Conservation (phyloP, 2,113 vertebrate genomes). For the Micronisus gabar region DNA sequence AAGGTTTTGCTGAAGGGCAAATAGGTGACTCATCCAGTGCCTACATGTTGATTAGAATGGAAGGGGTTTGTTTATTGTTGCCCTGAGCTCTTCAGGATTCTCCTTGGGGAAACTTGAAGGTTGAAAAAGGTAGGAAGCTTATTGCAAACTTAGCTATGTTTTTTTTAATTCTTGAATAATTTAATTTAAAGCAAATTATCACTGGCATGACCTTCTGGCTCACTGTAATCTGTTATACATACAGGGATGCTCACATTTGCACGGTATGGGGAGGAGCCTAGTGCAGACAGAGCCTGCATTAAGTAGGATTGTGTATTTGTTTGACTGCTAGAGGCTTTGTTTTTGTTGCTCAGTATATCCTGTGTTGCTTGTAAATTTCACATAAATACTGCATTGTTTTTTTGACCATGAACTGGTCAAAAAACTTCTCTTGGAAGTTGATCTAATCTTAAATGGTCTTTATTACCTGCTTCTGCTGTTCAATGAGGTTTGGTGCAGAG, state of each 20-base stretch:
- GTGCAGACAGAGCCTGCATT: background rate
- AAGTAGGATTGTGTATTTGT: background rate
- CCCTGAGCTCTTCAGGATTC: background rate
- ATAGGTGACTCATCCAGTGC: background rate
- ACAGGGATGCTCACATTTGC: background rate
- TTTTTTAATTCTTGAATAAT: background rate
- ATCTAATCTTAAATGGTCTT: background rate
- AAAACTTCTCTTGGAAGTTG: background rate
- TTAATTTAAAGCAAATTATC: background rate
- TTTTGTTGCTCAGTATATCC: background rate
- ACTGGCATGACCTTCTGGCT: background rate
- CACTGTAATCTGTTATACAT: background rate
- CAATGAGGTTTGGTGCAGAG: background rate
- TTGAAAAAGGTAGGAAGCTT: background rate
- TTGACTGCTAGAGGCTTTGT: background rate
- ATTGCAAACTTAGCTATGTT: background rate
- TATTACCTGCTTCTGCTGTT: background rate
- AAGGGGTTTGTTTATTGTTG: background rate
- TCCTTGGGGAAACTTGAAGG: background rate
- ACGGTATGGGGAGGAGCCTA: background rate
- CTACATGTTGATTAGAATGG: background rate
- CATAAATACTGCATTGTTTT: background rate
- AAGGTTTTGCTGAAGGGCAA: background rate
- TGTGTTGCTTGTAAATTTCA: background rate
- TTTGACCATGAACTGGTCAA: background rate